These are phyloP conservation scores for Epiblema foenella DNA, from an alignment of 2,888 invertebrate species.

Conservation along the genomic window DNA sequence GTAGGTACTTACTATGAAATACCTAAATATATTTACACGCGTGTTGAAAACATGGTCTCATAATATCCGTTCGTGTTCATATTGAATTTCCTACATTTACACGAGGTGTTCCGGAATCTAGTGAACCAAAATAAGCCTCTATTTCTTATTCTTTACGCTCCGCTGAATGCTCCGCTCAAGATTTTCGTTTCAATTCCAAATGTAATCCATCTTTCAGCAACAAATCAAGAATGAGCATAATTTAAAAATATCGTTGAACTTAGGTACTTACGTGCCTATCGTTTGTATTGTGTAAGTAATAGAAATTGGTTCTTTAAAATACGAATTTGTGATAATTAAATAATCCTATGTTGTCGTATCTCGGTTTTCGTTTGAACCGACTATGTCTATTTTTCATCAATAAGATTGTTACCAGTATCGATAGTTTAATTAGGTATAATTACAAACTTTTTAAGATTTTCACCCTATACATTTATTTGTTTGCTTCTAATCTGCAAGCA, in stretches of 20 bases:
- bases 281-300: background rate
- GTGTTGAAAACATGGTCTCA: background rate
- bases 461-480: no score
- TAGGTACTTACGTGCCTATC: background rate
- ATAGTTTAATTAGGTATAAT: background rate
- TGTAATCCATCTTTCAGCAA: slow-evolving; percentile 16
- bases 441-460: background rate
- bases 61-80: background rate
- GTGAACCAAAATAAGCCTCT: slow-evolving; percentile 23
- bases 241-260: background rate
- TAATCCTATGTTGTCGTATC: background rate
- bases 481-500: no score
- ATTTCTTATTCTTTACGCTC: slow-evolving; percentile 20
- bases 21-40: background rate
- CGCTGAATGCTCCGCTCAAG: background rate
- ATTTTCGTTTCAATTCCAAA: slow-evolving; percentile 12
- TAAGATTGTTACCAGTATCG: background rate
- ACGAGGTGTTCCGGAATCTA: background rate
- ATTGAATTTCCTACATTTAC: slow-evolving; percentile 11
- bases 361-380: background rate
- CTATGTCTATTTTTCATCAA: background rate
- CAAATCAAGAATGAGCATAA: slow-evolving; percentile 6
- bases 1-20: no score
- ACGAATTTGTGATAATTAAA: no score
- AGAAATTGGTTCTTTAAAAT: background rate